phyloP scores from a whole-genome alignment of 2,797 vertebrate species.

The Catostomus latipinnis region DNA sequence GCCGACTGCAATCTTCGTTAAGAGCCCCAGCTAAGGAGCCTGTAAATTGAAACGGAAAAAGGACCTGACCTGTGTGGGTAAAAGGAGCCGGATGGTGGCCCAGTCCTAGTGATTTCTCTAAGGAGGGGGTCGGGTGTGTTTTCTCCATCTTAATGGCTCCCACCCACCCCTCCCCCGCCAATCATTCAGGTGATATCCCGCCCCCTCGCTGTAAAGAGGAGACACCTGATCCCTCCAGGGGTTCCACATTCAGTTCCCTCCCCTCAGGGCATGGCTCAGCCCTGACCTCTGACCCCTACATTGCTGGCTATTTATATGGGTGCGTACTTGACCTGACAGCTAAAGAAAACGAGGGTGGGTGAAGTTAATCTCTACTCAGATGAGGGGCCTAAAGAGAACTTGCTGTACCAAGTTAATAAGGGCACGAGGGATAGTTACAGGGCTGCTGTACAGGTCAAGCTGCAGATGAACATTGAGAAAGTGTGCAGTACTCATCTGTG shows the following conservation, averaged over 20 bases:
- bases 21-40: conserved; percentile 44
- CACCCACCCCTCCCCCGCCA: conserved; percentile 26
- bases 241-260: conserved; percentile 48
- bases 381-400: conserved; percentile 41
- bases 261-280: conserved; percentile 40
- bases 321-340: conserved; percentile 63
- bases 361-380: conserved; percentile 38
- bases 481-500: no score
- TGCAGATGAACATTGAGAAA: background rate
- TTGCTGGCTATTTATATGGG: conserved; percentile 69
- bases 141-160: conserved; percentile 49
- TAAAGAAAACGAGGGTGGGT: conserved; percentile 41
- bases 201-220: conserved; percentile 43
- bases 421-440: conserved; percentile 36
- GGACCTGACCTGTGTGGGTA: conserved; percentile 55
- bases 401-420: conserved; percentile 48
- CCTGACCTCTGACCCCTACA: conserved; percentile 65
- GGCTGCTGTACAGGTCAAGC: conserved; percentile 6
- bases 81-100: conserved; percentile 42
- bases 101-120: conserved; percentile 44
- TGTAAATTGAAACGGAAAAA: conserved; percentile 53
- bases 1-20: conserved; percentile 27
- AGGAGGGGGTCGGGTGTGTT: conserved; percentile 51
- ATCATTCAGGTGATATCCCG: conserved; percentile 55
- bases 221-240: conserved; percentile 53